These are phyloP conservation scores for Orycteropus afer DNA, from an alignment of 2,113 vertebrate genomes.

Conservation along the genomic window DNA sequence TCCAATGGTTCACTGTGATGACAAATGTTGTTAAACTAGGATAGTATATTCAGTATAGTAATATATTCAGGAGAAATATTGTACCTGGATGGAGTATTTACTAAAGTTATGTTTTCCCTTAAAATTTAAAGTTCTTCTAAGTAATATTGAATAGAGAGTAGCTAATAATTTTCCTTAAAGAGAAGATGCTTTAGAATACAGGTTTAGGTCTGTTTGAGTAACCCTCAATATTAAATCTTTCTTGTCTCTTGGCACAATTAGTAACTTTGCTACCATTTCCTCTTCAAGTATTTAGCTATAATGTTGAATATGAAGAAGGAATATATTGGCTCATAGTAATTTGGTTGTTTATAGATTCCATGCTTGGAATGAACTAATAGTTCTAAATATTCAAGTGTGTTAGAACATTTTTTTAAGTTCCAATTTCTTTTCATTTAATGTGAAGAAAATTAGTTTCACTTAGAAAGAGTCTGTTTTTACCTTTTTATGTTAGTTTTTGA, in stretches of 20 bases:
- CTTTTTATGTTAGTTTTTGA: background rate
- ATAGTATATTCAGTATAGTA: background rate
- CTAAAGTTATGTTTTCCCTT: background rate
- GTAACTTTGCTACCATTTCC: background rate
- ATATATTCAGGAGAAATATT: background rate
- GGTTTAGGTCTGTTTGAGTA: background rate
- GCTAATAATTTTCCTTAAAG: background rate
- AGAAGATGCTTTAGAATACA: background rate
- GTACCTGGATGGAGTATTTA: background rate
- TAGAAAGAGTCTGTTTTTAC: background rate
- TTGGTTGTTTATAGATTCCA: slow-evolving; percentile 8
- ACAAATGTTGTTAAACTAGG: background rate
- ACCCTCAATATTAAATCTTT: background rate
- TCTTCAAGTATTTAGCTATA: slow-evolving; percentile 6
- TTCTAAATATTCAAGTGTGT: slow-evolving; percentile 50
- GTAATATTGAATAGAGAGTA: background rate
- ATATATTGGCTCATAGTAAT: background rate
- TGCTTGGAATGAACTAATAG: background rate
- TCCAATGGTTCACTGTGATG: background rate
- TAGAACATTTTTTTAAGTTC: background rate
- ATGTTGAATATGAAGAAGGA: slow-evolving; percentile 42
- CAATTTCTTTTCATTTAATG: background rate
- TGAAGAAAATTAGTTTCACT: slow-evolving; percentile 37
- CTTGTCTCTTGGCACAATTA: background rate
- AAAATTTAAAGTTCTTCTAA: slow-evolving; percentile 44